A percentile compares a stretch with the other conserved stretches of the same genome.
phyloP scores from a whole-genome alignment of 2,888 invertebrate genomes.

The Fragum fragum region DNA sequence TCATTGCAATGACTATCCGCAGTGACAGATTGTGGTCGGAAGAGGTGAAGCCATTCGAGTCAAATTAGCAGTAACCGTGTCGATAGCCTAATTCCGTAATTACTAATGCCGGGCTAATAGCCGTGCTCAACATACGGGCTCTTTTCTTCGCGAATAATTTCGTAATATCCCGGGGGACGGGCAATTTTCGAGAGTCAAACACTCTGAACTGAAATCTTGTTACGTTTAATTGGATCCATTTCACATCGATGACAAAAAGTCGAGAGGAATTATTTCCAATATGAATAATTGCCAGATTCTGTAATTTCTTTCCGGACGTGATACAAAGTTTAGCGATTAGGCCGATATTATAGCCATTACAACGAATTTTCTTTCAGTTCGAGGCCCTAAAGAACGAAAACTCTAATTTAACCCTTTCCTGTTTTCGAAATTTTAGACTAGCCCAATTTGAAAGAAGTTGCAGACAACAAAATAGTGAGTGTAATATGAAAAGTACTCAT shows the following conservation, averaged over 20 bases:
- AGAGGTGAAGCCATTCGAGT: slow-evolving; percentile 22
- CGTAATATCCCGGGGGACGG: slow-evolving; percentile 13
- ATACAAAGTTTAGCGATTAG: neutral
- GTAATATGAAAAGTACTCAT: no score
- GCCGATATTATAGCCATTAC: no score
- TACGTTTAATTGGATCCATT: neutral
- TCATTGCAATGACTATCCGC: no score
- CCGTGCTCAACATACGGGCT: slow-evolving; percentile 22
- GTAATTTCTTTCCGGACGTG: neutral
- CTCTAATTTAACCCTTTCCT: no score
- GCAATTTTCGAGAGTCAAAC: slow-evolving; percentile 11
- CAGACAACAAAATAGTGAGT: no score
- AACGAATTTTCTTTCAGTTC: no score
- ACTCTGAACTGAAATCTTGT: neutral
- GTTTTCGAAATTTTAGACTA: no score
- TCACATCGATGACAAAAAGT: neutral
- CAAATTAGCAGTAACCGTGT: slow-evolving; percentile 28
- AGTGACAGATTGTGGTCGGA: slow-evolving; percentile 31
- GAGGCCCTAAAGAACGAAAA: no score
- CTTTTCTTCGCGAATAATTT: slow-evolving; percentile 18
- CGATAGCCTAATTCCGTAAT: slow-evolving; percentile 25
- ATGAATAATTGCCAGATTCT: neutral
- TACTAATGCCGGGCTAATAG: slow-evolving; percentile 10
- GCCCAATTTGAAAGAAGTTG: no score
- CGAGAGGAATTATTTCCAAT: neutral